Evolutionary conservation across 2,797 vertebrate genomes (phyloP).

Genomic region (Limnodromus scolopaceus): DNA sequence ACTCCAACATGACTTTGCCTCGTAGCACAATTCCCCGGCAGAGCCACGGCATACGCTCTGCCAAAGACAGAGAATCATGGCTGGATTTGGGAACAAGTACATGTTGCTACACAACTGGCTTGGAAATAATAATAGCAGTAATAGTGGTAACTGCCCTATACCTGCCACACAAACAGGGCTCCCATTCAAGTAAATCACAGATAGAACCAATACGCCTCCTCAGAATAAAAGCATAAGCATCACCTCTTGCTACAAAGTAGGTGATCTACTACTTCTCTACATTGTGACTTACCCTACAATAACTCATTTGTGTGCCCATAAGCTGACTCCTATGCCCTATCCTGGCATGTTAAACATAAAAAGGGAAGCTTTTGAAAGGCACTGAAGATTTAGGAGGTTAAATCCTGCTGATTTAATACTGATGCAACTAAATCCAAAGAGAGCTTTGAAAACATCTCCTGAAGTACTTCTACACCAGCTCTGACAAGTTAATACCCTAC

Average conservation of each 20-base stretch:
- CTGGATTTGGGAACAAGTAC: background rate
- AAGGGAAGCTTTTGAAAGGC: background rate
- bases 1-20: background rate
- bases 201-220: background rate
- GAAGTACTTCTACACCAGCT: conserved; percentile 10
- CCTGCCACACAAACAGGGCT: background rate
- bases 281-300: background rate
- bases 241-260: background rate
- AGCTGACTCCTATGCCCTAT: background rate
- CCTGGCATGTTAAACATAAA: background rate
- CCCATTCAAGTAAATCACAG: background rate
- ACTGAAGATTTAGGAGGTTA: background rate
- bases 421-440: conserved; percentile 39
- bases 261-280: background rate
- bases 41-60: background rate
- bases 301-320: background rate
- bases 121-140: background rate
- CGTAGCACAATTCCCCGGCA: background rate
- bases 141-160: background rate
- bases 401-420: conserved; percentile 17
- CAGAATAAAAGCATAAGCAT: background rate
- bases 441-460: conserved; percentile 23
- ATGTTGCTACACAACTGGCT: background rate
- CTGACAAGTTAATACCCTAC: conserved; percentile 62
- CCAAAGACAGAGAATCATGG: background rate